A percentile compares a stretch with the other conserved stretches of the same genome.
Conservation (phyloP, 1,140 invertebrate species). For the Drosophila prosaltans region DNA sequence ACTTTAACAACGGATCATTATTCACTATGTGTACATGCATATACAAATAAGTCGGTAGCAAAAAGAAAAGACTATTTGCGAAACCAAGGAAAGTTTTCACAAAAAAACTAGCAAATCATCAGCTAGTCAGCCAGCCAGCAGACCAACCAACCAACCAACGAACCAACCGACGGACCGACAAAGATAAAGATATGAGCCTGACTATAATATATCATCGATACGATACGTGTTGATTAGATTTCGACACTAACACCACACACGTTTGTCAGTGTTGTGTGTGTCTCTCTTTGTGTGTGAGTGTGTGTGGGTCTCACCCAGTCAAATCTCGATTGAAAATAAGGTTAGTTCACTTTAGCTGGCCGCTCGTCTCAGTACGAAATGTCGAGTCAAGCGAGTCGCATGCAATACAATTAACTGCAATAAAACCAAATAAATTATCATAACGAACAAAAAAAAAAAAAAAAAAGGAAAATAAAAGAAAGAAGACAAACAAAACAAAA, state of each 20-base stretch:
- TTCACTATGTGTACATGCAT: too few relatives aligned
- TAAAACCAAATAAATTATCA: constrained; percentile 27
- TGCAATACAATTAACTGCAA: constrained; percentile 44
- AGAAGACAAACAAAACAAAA: neutral
- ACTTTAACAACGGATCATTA: too few relatives aligned
- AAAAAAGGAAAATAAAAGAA: neutral
- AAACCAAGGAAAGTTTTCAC: constrained; percentile 20
- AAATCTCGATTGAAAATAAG: constrained; percentile 68
- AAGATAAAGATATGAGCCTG: constrained; percentile 53
- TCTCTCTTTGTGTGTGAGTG: constrained; percentile 16
- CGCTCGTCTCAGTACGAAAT: constrained; percentile 64
- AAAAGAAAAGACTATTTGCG: neutral
- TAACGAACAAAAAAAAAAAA: neutral
- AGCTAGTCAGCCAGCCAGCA: too few relatives aligned
- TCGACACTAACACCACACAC: constrained; percentile 48
- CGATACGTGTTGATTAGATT: constrained; percentile 79
- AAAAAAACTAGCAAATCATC: neutral
- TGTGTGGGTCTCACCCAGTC: constrained; percentile 54
- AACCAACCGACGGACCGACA: constrained; percentile 17
- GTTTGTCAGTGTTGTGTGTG: neutral
- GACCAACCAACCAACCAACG: constrained; percentile 14
- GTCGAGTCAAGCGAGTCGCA: constrained; percentile 73
- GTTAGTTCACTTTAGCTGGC: constrained; percentile 60
- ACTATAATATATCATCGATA: constrained; percentile 62
- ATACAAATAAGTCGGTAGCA: neutral